phyloP scores from a whole-genome alignment of 37 sponge, comb jelly and placozoan species.

The Eunapius fragilis region DNA sequence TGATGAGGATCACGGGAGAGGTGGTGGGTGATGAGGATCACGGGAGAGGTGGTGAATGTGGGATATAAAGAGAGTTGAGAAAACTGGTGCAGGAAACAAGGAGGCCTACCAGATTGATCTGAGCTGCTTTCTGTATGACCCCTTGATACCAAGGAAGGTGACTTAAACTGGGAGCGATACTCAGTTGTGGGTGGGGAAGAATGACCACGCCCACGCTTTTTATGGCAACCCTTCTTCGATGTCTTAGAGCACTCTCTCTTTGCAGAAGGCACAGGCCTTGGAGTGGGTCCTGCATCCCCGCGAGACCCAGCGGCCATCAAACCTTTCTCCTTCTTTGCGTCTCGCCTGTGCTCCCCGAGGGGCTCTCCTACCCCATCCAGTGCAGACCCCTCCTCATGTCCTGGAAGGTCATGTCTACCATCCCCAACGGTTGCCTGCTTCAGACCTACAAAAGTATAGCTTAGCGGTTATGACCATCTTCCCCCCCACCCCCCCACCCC shows the following conservation, averaged over 20 bases:
- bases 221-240: not conserved
- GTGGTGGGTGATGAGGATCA: conserved; percentile 6
- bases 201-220: not conserved
- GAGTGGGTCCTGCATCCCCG: not conserved
- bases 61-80: too few relatives aligned
- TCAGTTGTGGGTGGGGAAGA: conserved; percentile 17
- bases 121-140: not conserved
- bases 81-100: too few relatives aligned
- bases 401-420: too few relatives aligned
- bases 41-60: not conserved
- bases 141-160: not conserved
- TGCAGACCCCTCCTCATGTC: too few relatives aligned
- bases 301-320: too few relatives aligned
- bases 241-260: not conserved
- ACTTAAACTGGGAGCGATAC: conserved; percentile 44
- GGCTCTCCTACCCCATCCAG: too few relatives aligned
- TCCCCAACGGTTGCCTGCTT: too few relatives aligned
- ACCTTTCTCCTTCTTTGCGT: not conserved
- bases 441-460: too few relatives aligned
- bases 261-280: too few relatives aligned
- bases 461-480: too few relatives aligned
- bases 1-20: not conserved
- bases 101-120: too few relatives aligned
- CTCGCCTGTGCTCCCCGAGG: not conserved
- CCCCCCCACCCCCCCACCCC: not conserved